Evolutionary conservation across 37 sponge, comb jelly and placozoan species (phyloP).

Genomic region (Diacarnus erythraeanus): DNA sequence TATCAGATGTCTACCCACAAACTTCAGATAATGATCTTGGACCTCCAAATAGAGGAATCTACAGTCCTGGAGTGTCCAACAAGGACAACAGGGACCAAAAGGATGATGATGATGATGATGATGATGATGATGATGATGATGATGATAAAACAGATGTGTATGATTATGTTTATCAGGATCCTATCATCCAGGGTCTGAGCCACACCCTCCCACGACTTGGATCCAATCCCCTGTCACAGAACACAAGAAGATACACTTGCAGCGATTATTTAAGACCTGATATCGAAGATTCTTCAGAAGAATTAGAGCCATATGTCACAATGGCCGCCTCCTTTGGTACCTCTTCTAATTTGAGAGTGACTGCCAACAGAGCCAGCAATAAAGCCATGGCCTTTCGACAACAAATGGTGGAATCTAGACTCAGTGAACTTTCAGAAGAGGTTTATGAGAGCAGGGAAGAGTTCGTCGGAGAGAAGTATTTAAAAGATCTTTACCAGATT

Average conservation of each 20-base stretch:
- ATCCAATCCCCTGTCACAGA: background rate
- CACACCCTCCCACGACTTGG: background rate
- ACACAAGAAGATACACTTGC: background rate
- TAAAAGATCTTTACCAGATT: too few relatives aligned
- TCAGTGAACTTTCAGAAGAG: background rate
- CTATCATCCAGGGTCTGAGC: background rate
- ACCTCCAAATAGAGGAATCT: too few relatives aligned
- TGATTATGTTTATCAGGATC: background rate
- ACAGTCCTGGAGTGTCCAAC: background rate
- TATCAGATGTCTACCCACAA: background rate
- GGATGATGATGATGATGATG: background rate
- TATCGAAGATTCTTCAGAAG: conserved; percentile 22
- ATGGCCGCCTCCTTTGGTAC: conserved; percentile 10
- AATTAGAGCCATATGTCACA: conserved; percentile 31
- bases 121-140: background rate
- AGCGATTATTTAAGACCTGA: background rate
- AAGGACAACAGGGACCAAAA: too few relatives aligned
- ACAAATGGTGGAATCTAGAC: background rate
- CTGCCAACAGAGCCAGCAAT: background rate
- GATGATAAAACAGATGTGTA: too few relatives aligned
- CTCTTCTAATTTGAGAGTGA: background rate
- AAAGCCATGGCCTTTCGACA: background rate
- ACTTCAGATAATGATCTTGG: too few relatives aligned
- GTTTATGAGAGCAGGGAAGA: background rate
- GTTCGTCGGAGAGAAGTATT: background rate